Conservation (phyloP, 2,797 vertebrate genomes). For the Sylvia borin region DNA sequence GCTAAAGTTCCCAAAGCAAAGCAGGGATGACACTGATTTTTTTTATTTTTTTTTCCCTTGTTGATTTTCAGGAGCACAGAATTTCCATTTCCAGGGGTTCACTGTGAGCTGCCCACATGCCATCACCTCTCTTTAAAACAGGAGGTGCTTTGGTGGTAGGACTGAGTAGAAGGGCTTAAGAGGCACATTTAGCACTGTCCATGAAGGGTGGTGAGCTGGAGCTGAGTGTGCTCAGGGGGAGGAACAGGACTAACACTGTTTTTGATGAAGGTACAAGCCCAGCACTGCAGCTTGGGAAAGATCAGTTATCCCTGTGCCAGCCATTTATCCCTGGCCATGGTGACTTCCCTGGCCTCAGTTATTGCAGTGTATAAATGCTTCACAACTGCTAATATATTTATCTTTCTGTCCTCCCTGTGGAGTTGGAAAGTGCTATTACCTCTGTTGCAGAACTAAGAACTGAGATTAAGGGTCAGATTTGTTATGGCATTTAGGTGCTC, state of each 20-base stretch:
- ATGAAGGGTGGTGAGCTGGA: not conserved
- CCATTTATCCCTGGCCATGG: not conserved
- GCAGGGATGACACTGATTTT: conserved; percentile 10
- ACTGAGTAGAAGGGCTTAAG: not conserved
- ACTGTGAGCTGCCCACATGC: not conserved
- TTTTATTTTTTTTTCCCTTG: not conserved
- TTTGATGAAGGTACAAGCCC: not conserved
- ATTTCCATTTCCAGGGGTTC: not conserved
- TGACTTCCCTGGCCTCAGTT: not conserved
- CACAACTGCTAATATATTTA: conserved; percentile 11
- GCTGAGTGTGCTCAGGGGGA: not conserved
- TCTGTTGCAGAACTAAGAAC: conserved; percentile 48
- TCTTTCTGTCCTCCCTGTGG: not conserved
- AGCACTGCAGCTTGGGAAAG: not conserved
- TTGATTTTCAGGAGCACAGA: conserved; percentile 1
- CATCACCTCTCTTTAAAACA: not conserved
- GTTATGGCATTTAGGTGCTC: conserved; percentile 45
- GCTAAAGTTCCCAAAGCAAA: conserved; percentile 38
- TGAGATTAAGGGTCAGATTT: conserved; percentile 52
- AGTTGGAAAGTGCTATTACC: not conserved
- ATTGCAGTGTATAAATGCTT: not conserved
- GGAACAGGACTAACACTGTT: not conserved
- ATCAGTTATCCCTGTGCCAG: not conserved
- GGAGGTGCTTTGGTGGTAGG: not conserved
- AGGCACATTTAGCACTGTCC: not conserved